These are phyloP conservation scores for Busseola fusca DNA, from an alignment of 2,888 invertebrate species.

Conservation along the genomic window DNA sequence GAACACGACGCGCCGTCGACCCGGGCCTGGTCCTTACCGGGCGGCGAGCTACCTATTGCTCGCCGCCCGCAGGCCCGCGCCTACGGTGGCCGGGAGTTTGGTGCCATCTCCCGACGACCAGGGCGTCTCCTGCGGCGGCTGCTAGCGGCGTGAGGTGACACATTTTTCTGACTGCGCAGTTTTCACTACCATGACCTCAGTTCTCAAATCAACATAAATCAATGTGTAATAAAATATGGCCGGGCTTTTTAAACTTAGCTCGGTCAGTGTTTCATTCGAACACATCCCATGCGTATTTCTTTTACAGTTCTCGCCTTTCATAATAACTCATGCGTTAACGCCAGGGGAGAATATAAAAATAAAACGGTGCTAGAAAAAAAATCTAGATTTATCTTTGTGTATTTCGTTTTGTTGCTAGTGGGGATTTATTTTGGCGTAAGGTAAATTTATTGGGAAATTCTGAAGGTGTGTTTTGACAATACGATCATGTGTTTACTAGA, in stretches of 20 bases:
- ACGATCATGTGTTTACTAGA: background rate
- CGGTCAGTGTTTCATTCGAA: constrained; percentile 73
- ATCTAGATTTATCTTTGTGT: constrained; percentile 25
- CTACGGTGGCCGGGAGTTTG: too few relatives aligned
- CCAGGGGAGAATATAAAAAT: constrained; percentile 73
- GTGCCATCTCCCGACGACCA: too few relatives aligned
- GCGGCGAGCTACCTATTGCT: too few relatives aligned
- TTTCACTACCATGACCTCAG: constrained; percentile 31
- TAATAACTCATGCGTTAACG: constrained; percentile 75
- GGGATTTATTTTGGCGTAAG: constrained; percentile 1
- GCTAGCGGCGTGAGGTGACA: too few relatives aligned
- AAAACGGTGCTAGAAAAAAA: constrained; percentile 57
- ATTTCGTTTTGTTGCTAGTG: constrained; percentile 9
- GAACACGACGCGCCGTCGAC: too few relatives aligned
- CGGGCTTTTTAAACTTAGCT: constrained; percentile 52
- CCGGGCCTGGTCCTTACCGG: too few relatives aligned
- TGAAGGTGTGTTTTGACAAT: background rate
- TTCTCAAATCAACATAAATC: constrained; percentile 51
- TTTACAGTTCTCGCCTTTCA: constrained; percentile 72
- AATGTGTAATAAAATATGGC: constrained; percentile 43
- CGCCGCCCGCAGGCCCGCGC: too few relatives aligned
- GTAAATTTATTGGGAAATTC: background rate
- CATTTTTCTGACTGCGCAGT: constrained; percentile 12
- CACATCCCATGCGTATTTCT: constrained; percentile 70
- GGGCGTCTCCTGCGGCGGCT: too few relatives aligned